Evolutionary conservation across 2,888 invertebrate species (phyloP).

Genomic region (Hemicrepidius hirtus): DNA sequence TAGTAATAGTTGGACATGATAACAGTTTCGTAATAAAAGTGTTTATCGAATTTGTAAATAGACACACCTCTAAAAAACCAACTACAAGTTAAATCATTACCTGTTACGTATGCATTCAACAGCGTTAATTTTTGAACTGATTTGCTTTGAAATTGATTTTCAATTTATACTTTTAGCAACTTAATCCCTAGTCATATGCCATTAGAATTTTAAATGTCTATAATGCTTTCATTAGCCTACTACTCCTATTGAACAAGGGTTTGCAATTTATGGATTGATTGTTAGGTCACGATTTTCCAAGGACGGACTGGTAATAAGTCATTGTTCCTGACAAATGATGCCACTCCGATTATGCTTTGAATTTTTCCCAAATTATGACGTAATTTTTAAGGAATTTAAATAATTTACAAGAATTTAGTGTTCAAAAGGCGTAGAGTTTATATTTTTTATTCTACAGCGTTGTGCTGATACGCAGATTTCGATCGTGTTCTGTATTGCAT

Average conservation of each 20-base stretch:
- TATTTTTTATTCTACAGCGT: no score
- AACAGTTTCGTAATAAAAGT: not conserved
- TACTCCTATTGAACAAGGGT: conserved; percentile 35
- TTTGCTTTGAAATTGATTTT: conserved; percentile 4
- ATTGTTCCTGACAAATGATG: conserved; percentile 34
- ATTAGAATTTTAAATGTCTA: conserved; percentile 30
- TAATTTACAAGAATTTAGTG: not conserved
- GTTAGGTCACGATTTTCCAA: conserved; percentile 44
- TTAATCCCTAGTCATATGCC: conserved; percentile 24
- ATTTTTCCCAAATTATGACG: conserved; percentile 3
- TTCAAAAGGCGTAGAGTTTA: not conserved
- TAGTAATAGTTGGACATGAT: not conserved
- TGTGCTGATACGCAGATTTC: not conserved
- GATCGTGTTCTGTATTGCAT: not conserved
- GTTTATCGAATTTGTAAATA: not conserved
- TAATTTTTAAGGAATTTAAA: not conserved
- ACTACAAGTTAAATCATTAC: not conserved
- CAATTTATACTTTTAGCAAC: conserved; percentile 23
- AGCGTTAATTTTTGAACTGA: not conserved
- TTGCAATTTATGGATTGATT: conserved; percentile 34
- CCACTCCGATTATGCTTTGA: conserved; percentile 9
- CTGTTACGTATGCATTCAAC: not conserved
- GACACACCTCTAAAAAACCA: not conserved
- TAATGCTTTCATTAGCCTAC: conserved; percentile 24
- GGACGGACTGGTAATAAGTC: conserved; percentile 34